Percentiles rank a stretch among this genome's conserved stretches.
These are phyloP conservation scores for Acleris holmiana DNA, from an alignment of 2,888 invertebrate species.

Conservation along the genomic window DNA sequence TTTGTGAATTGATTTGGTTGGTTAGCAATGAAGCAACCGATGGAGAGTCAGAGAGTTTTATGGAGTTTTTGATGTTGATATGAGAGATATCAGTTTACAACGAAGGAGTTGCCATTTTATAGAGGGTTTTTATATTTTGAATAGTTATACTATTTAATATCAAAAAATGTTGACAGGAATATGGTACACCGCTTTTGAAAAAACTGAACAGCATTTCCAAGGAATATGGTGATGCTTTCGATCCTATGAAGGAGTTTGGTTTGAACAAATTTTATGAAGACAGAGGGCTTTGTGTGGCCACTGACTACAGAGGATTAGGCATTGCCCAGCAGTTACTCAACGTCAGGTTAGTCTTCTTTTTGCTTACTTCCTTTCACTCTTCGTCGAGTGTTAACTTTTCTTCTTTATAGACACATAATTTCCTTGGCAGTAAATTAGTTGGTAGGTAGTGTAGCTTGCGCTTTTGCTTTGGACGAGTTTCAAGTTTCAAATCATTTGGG, in stretches of 20 bases:
- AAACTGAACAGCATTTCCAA: background rate
- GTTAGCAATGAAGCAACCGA: no score
- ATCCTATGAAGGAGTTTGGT: background rate
- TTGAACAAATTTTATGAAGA: background rate
- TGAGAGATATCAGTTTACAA: no score
- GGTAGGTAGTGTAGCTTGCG: no score
- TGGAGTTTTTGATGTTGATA: no score
- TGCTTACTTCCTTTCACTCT: background rate
- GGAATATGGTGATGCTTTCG: background rate
- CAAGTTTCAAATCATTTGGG: no score
- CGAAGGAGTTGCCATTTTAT: no score
- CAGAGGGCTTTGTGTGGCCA: background rate
- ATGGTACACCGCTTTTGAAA: background rate
- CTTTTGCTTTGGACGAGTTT: no score
- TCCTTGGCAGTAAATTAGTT: no score
- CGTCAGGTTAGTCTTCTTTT: background rate
- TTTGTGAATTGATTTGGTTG: no score
- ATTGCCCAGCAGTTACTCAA: background rate
- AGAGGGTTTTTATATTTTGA: no score
- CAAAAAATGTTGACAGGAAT: background rate
- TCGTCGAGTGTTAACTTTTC: background rate
- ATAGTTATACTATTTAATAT: background rate
- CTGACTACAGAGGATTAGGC: background rate
- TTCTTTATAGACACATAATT: background rate
- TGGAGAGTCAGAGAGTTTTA: no score